These are phyloP conservation scores for Dallia pectoralis DNA, from an alignment of 2,797 vertebrate genomes.

Conservation along the genomic window DNA sequence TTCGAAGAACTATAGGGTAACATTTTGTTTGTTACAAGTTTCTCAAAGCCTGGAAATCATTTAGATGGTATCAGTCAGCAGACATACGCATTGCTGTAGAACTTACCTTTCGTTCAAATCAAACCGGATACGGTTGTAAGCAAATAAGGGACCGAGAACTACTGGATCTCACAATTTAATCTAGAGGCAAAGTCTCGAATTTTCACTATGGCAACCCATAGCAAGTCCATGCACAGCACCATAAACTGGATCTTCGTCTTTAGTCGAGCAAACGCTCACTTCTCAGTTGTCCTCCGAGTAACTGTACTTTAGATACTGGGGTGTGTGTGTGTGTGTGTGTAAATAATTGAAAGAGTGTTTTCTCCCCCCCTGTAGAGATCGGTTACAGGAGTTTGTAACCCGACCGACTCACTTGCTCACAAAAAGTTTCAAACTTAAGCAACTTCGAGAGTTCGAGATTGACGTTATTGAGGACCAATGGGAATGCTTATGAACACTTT, in stretches of 20 bases:
- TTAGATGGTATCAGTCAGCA: background rate
- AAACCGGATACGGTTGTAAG: constrained; percentile 46
- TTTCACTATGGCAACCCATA: constrained; percentile 62
- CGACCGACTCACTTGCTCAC: constrained; percentile 69
- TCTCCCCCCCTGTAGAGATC: constrained; percentile 62
- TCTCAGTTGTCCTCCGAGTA: constrained; percentile 13
- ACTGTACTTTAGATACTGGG: constrained; percentile 43
- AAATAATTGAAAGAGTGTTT: constrained; percentile 77
- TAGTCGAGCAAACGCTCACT: constrained; percentile 7
- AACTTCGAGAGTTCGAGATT: constrained; percentile 56
- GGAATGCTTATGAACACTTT: constrained; percentile 9
- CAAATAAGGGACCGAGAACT: constrained; percentile 8
- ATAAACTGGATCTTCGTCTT: constrained; percentile 17
- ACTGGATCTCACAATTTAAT: constrained; percentile 42
- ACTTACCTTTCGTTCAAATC: constrained; percentile 66
- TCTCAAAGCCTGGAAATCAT: constrained; percentile 36
- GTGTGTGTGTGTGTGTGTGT: too few relatives aligned
- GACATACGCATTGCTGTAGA: background rate
- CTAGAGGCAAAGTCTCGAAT: constrained; percentile 48
- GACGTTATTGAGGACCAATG: constrained; percentile 69
- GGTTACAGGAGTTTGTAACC: constrained; percentile 75
- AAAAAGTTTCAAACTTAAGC: constrained; percentile 80
- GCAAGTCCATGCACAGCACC: constrained; percentile 46
- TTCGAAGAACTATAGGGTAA: background rate
- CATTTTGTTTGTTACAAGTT: constrained; percentile 10